A percentile compares a stretch with the other conserved stretches of the same genome.
Evolutionary conservation across 1,140 invertebrate genomes (phyloP).

Genomic region (Araneus ventricosus): DNA sequence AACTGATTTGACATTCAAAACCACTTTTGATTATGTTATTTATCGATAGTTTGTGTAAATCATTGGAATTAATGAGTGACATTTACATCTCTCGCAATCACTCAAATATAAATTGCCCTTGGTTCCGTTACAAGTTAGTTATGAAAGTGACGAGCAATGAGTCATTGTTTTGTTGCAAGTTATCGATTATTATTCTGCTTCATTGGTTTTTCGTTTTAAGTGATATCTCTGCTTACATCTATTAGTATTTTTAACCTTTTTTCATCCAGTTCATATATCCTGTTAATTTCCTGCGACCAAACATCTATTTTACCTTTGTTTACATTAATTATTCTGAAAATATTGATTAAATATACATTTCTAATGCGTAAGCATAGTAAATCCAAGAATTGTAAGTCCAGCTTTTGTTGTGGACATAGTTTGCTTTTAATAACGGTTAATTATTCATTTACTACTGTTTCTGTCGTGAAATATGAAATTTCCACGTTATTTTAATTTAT

Average conservation of each 20-base stretch:
- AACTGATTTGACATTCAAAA: constrained; percentile 39
- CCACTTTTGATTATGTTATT: neutral
- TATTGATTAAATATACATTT: neutral
- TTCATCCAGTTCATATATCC: too few relatives aligned
- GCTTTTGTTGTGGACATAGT: too few relatives aligned
- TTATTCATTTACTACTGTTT: too few relatives aligned
- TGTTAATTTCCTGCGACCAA: neutral
- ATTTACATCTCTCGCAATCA: neutral
- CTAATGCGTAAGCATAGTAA: neutral
- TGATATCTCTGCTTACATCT: neutral
- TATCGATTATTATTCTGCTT: constrained; percentile 49
- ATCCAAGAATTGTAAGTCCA: too few relatives aligned
- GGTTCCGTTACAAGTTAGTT: neutral
- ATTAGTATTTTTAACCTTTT: neutral
- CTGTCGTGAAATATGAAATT: too few relatives aligned
- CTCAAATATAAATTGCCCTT: neutral
- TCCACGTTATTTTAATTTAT: too few relatives aligned
- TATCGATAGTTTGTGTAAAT: neutral
- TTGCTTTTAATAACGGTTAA: too few relatives aligned
- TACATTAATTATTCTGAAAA: neutral
- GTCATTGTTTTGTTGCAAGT: constrained; percentile 57
- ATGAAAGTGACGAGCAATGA: neutral
- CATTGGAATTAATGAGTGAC: neutral
- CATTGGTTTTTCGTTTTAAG: neutral
- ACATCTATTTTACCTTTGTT: neutral